Evolutionary conservation across 2,888 invertebrate species (phyloP).

Genomic region (Eupelmus urozonus): DNA sequence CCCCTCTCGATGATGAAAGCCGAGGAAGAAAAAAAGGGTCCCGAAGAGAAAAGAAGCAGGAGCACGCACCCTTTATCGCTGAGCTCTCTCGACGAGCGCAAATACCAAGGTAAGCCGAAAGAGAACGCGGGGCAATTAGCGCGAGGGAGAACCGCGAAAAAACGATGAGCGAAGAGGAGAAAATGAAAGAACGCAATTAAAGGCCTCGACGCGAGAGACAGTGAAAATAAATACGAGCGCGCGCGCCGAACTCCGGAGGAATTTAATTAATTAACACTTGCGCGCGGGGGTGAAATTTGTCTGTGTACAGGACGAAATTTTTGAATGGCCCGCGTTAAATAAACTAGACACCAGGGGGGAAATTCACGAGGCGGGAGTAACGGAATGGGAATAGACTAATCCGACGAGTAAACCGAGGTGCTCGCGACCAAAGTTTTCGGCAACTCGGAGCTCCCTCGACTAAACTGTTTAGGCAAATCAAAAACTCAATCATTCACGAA

Average conservation of each 20-base stretch:
- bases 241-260: background rate
- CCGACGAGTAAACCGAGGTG: conserved; percentile 7
- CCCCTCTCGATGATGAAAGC: conserved; percentile 1
- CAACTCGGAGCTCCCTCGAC: no score
- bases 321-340: background rate
- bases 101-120: background rate
- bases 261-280: conserved; percentile 39
- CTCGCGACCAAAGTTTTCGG: conserved; percentile 17
- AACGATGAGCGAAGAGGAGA: background rate
- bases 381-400: conserved; percentile 22
- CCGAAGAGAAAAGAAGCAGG: background rate
- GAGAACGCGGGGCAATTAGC: conserved; percentile 41
- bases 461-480: conserved; percentile 12
- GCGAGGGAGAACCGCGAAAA: background rate
- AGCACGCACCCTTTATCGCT: conserved; percentile 28
- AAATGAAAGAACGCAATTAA: conserved; percentile 29
- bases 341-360: background rate
- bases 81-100: background rate
- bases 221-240: background rate
- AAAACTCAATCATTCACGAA: no score
- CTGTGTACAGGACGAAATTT: background rate
- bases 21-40: background rate
- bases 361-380: background rate
- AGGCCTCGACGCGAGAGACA: background rate
- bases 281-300: background rate